Evolutionary conservation across 2,797 vertebrate genomes (phyloP).

Genomic region (Leucoraja ocellata): DNA sequence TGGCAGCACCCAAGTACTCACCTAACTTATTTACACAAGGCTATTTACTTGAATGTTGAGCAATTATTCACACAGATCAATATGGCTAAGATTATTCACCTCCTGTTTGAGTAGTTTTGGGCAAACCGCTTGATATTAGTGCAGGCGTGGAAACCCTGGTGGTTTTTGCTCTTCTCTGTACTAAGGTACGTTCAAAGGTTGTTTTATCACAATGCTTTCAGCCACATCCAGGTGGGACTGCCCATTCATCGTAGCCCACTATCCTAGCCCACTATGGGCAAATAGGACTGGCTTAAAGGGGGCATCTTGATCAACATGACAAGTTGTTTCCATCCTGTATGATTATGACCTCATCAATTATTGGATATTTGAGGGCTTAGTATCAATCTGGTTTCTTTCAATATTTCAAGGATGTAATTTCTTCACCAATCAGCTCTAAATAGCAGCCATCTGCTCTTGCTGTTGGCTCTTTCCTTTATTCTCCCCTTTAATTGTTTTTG

Average conservation of each 20-base stretch:
- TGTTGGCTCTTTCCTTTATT: neutral
- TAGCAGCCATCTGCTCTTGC: neutral
- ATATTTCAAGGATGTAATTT: neutral
- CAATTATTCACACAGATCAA: neutral
- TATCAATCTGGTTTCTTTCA: neutral
- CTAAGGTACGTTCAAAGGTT: neutral
- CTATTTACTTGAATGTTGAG: neutral
- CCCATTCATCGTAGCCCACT: neutral
- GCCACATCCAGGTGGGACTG: neutral
- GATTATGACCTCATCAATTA: neutral
- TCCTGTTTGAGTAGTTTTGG: neutral
- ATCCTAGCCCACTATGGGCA: too few species aligned
- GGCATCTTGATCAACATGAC: too few species aligned
- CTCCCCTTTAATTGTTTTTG: neutral
- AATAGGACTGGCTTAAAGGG: too few species aligned
- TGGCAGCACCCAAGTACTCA: neutral
- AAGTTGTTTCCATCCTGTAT: too few species aligned
- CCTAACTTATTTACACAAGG: neutral
- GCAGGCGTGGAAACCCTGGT: neutral
- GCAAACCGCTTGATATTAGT: neutral
- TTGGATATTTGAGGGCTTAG: neutral
- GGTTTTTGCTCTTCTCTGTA: neutral
- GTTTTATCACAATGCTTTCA: neutral
- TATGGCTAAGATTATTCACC: neutral
- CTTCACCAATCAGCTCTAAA: neutral